Conservation (phyloP, 2,888 invertebrate genomes). For the Adelphocoris suturalis region DNA sequence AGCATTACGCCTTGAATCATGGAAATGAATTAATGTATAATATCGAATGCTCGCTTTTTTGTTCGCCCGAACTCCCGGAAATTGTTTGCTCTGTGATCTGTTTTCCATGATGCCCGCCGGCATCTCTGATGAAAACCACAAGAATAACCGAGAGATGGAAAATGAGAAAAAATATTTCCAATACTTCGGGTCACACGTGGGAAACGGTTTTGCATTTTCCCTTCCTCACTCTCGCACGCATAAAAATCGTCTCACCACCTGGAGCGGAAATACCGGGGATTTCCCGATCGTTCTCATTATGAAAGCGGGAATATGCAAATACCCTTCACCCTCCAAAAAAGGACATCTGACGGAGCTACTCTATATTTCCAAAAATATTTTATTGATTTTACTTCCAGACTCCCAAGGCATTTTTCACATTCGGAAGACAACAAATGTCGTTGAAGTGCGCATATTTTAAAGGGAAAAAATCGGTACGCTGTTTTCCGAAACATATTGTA, state of each 20-base stretch:
- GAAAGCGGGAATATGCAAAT: constrained; percentile 26
- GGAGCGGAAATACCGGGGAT: neutral
- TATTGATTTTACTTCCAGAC: neutral
- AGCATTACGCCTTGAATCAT: too few relatives aligned
- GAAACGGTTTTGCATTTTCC: neutral
- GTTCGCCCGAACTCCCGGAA: too few relatives aligned
- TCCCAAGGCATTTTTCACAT: neutral
- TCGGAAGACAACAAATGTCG: neutral
- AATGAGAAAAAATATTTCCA: neutral
- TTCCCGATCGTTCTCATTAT: neutral
- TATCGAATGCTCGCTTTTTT: neutral
- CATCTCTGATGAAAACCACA: neutral
- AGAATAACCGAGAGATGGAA: neutral
- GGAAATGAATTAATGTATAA: too few relatives aligned
- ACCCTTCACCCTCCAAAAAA: neutral
- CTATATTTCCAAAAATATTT: neutral
- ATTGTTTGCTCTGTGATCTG: too few relatives aligned
- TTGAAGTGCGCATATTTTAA: too few relatives aligned
- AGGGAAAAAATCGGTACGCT: too few relatives aligned
- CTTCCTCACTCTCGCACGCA: neutral
- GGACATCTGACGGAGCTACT: neutral
- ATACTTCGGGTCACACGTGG: neutral
- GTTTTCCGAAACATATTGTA: too few relatives aligned
- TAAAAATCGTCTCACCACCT: neutral
- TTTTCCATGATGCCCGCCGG: too few relatives aligned